Base-by-base conservation (phyloP, 2,113 vertebrate genomes). In the Erpornis zantholeuca region DNA sequence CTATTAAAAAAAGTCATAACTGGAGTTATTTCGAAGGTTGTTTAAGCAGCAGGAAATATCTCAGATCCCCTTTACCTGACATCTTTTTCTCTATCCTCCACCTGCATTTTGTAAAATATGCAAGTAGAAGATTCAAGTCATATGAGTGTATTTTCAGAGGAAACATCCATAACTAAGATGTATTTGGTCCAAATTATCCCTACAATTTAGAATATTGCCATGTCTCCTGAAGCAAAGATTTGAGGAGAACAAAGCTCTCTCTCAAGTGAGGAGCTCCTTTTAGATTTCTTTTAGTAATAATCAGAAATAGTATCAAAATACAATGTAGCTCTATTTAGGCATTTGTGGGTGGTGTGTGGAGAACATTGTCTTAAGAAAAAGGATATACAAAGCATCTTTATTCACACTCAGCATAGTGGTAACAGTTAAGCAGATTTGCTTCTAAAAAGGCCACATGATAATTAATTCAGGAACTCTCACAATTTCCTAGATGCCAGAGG, bases 231-330 rank as follows among this genome's bases (percentile, higher is more conserved):
- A 76, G 45, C 31, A 91, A 87, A 72, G 15, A 36, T 63, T 57
- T 35, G n/a, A 91, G 44, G 60, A 80, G 50, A 95, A 17, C 29
- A 73, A 91, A 90, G 21, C 17, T 59, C 9, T 44, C 35, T 59
- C 60, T 78, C 52, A 45, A 23, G 13, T 79, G 59, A 82, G 33
- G 38, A 82, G 29, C 9, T 81, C 47, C 70, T 87, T 71, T 65
- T 35, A 82, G 31, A 54, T 44, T 86, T 86, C 14, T 88, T 92
- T 88, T 65, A 87, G 18, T 53, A 82, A 90, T 86, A 73, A 88
- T 85, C 82, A 89, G 84, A 86, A 96, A 79, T 79, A 91, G 31
- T 72, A 53, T 88, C 66, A 94, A 40, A 61, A 96, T 88, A 79
- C n/a, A 94, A 12, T 78, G 65, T 66, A 84, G 47, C 56, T 86